phyloP scores from a whole-genome alignment of 2,888 invertebrate species.

The Clitarchus hookeri region DNA sequence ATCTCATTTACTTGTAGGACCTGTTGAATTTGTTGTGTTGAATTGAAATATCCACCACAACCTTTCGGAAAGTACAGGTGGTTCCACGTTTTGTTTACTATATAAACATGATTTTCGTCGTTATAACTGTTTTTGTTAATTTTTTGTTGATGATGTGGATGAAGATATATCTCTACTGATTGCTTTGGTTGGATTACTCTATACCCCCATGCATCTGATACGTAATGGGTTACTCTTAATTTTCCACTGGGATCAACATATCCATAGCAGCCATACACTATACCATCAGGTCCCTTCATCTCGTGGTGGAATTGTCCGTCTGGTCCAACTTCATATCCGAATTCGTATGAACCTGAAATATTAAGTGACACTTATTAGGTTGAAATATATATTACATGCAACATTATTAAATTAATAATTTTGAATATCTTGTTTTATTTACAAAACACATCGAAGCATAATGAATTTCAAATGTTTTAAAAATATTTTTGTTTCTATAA shows the following conservation, averaged over 20 bases:
- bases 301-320: constrained; percentile 81
- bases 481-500: no score
- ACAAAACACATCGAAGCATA: no score
- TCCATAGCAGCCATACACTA: constrained; percentile 81
- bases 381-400: no score
- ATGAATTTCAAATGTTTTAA: no score
- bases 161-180: constrained; percentile 68
- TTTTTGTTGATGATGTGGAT: constrained; percentile 52
- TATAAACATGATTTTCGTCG: constrained; percentile 54
- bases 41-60: constrained; percentile 58
- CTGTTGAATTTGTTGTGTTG: constrained; percentile 37
- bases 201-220: constrained; percentile 79
- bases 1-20: constrained; percentile 46
- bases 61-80: constrained; percentile 74
- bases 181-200: constrained; percentile 71
- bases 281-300: constrained; percentile 73
- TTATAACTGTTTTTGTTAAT: neutral
- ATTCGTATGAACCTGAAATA: constrained; percentile 69
- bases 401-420: no score
- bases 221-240: constrained; percentile 72
- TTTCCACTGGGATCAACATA: constrained; percentile 70
- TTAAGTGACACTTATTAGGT: neutral
- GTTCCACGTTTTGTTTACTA: constrained; percentile 66
- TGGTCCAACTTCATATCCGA: constrained; percentile 76
- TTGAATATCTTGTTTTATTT: no score